Percentiles rank a stretch among this genome's conserved stretches.
phyloP scores from a whole-genome alignment of 1,140 invertebrate genomes.

The Diachasma alloeum region DNA sequence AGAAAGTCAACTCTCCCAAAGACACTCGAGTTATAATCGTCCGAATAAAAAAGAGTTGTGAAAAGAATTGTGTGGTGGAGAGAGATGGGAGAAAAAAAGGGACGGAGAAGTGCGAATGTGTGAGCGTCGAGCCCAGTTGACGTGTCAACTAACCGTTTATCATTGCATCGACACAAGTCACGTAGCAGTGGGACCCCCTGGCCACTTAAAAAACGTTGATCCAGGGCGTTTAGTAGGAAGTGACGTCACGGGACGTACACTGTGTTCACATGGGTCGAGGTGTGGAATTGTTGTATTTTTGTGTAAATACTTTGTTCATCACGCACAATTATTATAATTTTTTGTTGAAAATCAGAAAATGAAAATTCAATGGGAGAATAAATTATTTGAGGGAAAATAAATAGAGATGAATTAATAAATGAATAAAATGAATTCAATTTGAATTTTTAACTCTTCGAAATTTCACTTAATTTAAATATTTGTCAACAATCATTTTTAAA shows the following conservation, averaged over 20 bases:
- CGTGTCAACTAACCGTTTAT: constrained; percentile 54
- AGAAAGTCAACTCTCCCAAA: background rate
- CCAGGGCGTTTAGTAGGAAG: constrained; percentile 55
- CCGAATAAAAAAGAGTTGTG: background rate
- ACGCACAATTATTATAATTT: no score
- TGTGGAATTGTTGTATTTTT: background rate
- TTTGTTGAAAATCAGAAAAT: no score
- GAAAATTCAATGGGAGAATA: no score
- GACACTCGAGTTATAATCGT: background rate
- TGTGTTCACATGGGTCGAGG: background rate
- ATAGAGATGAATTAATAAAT: no score
- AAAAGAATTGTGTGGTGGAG: background rate
- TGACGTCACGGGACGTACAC: constrained; percentile 45
- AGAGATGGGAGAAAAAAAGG: constrained; percentile 19
- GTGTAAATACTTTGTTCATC: background rate
- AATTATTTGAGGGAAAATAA: no score
- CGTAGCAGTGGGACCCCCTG: constrained; percentile 48
- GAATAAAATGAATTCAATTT: no score
- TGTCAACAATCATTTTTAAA: no score
- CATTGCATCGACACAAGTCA: constrained; percentile 59
- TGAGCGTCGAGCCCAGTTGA: constrained; percentile 17
- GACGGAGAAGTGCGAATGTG: constrained; percentile 30
- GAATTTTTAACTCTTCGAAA: no score
- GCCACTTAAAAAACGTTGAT: constrained; percentile 53
- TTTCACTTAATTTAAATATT: no score